Evolutionary conservation across 2,888 invertebrate species (phyloP), one percentile per base, ranked within the genome.

Genomic region (Ephialtes manifestator): DNA sequence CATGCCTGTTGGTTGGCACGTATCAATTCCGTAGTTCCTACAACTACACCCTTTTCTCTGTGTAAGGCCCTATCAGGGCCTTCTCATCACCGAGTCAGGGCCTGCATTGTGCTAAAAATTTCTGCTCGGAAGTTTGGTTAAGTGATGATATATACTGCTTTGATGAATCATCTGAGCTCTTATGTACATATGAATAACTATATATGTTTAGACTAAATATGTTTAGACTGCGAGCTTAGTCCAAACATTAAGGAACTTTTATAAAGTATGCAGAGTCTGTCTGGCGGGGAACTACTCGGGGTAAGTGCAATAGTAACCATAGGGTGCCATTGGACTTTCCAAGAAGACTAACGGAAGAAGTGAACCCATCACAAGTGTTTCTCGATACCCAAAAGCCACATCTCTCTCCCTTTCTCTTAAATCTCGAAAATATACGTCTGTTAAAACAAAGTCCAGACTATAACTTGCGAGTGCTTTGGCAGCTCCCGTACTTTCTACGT

Each of bases 241-340:
- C 83, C 80, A 85, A 87, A 86, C 86, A 87, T 74, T 78, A 87
- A 87, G 76, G 86, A 76, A 74, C 68, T 79, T 63, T 18, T 28
- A 20, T 78, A 78, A 43, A 83, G 70, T 77, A 43, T 39, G 55
- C 81, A 81, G 80, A 65, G 65, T 31, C 48, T 5, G 15, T 43
- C 58, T 15, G 13, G 68, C 63, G 67, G 71, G 24, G 10, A 35
- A 65, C 39, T 24, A 70, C 13, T 63, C 46, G 28, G n/a, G 31
- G 48, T 35, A 65, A 55, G 28, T 67, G 67, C 18, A 65, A 60
- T 13, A 55, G 24, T 10, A 55, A 11, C 65, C 43, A 13, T 10
- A n/a, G 10, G 43, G 35, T 13, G 24, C 1, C 43, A 39, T 20
- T 63, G 48, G 4, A 77, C 51, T 76, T 76, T 77, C 55, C 48